Conservation (phyloP, 2,113 vertebrate genomes). For the Chaenogobius annularis region DNA sequence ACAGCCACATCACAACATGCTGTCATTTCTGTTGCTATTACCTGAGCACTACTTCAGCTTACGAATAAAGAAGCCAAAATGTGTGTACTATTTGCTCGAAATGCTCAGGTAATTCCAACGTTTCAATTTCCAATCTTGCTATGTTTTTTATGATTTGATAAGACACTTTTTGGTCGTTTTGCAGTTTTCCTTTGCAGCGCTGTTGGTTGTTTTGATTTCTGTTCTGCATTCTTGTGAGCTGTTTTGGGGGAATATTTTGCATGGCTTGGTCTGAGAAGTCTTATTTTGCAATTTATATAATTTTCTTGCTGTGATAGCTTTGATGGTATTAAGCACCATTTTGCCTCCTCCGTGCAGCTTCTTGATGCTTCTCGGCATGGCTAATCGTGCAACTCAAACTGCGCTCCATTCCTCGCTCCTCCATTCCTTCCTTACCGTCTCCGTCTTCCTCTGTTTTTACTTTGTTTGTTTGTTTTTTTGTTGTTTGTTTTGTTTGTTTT, state of each 20-base stretch:
- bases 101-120: constrained; percentile 79
- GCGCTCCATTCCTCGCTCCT: constrained; percentile 60
- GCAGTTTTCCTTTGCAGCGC: constrained; percentile 51
- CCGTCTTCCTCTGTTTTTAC: constrained; percentile 53
- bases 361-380: constrained; percentile 70
- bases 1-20: constrained; percentile 80
- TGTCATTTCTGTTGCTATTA: constrained; percentile 78
- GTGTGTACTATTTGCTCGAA: not conserved
- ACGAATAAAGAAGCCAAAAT: constrained; percentile 2
- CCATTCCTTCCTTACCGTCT: constrained; percentile 59
- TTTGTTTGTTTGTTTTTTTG: constrained; percentile 11
- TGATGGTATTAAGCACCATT: constrained; percentile 72
- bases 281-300: constrained; percentile 57
- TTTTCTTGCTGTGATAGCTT: constrained; percentile 65
- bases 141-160: constrained; percentile 50
- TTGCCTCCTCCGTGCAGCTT: constrained; percentile 66
- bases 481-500: not conserved
- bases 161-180: constrained; percentile 39
- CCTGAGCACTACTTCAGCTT: constrained; percentile 56
- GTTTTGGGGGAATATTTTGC: constrained; percentile 62
- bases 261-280: constrained; percentile 62
- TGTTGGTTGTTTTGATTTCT: constrained; percentile 43
- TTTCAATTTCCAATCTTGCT: constrained; percentile 70
- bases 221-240: constrained; percentile 51
- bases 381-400: constrained; percentile 65